Conservation (phyloP, 2,888 invertebrate species). For the Lycocerus yunnanus region DNA sequence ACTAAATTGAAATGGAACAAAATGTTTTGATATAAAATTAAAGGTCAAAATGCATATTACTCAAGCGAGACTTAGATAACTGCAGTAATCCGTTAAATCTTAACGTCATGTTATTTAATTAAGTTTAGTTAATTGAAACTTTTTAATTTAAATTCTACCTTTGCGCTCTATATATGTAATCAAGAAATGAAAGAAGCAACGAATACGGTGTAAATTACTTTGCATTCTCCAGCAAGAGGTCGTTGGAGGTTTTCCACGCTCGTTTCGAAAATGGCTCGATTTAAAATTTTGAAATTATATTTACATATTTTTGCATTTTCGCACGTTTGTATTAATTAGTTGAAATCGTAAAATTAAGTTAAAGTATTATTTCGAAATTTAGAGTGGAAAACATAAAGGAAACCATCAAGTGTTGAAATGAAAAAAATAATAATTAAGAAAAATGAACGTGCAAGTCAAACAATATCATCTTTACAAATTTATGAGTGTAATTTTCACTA, state of each 20-base stretch:
- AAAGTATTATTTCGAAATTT: too few relatives aligned
- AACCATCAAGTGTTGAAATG: too few relatives aligned
- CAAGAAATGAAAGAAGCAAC: neutral
- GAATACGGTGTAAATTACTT: neutral
- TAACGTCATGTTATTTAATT: neutral
- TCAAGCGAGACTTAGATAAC: neutral
- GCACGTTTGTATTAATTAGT: too few relatives aligned
- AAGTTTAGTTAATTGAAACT: neutral
- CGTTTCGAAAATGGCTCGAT: too few relatives aligned
- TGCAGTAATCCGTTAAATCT: neutral
- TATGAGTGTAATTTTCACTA: neutral
- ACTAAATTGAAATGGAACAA: neutral
- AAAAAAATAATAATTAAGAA: neutral
- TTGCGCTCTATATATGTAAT: neutral
- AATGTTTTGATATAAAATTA: neutral
- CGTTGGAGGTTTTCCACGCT: too few relatives aligned
- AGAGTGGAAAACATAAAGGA: neutral
- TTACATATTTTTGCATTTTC: too few relatives aligned
- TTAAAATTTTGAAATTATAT: too few relatives aligned
- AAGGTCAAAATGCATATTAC: neutral
- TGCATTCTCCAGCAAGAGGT: neutral
- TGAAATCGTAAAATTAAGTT: too few relatives aligned
- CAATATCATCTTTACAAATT: neutral
- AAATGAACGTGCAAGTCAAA: neutral
- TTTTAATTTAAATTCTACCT: neutral